Evolutionary conservation across 2,797 vertebrate species (phyloP).

Genomic region (Chelidonichthys spinosus): DNA sequence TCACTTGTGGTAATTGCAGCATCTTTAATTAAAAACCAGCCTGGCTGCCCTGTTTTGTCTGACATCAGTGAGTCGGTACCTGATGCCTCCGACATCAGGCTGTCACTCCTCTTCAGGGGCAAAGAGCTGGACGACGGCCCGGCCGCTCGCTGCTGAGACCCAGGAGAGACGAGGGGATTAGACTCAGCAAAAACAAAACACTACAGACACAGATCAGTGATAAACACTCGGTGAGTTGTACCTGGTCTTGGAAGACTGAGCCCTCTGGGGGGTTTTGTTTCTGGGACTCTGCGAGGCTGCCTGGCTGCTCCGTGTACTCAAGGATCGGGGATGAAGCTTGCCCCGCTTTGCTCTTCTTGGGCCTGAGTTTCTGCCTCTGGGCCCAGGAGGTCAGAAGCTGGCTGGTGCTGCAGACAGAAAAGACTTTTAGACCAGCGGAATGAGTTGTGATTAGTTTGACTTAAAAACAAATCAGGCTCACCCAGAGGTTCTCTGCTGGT

Average conservation of each 20-base stretch:
- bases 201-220: neutral
- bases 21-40: neutral
- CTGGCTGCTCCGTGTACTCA: conserved; percentile 49
- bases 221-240: conserved; percentile 26
- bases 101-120: conserved; percentile 88
- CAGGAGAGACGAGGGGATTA: conserved; percentile 48
- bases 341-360: conserved; percentile 80
- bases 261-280: conserved; percentile 43
- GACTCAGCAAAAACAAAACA: neutral
- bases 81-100: conserved; percentile 88
- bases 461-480: conserved; percentile 44
- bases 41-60: neutral
- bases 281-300: conserved; percentile 43
- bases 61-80: conserved; percentile 79
- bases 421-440: neutral
- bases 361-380: conserved; percentile 88
- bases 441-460: no score
- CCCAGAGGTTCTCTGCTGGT: conserved; percentile 76
- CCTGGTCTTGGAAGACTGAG: conserved; percentile 72
- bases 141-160: conserved; percentile 81
- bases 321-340: conserved; percentile 40
- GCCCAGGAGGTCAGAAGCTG: conserved; percentile 95
- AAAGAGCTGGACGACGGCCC: conserved; percentile 76
- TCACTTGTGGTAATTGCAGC: conserved; percentile 9
- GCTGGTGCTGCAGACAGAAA: conserved; percentile 67